phyloP scores from a whole-genome alignment of 2,888 invertebrate genomes.

The Macrophya annulata region DNA sequence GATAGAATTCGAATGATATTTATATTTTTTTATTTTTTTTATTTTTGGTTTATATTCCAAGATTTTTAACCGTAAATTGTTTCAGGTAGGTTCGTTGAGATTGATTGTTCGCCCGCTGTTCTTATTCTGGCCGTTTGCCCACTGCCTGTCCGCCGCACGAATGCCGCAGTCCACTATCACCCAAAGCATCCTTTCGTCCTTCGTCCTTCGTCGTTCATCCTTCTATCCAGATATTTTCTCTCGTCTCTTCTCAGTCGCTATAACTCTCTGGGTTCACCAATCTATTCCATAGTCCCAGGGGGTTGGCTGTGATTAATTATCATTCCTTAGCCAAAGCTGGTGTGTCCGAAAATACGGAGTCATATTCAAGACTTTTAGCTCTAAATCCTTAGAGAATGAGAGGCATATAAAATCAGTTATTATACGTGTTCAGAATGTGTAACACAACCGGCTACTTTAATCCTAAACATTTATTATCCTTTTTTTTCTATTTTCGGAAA shows the following conservation, averaged over 20 bases:
- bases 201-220: conserved; percentile 38
- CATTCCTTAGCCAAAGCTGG: conserved; percentile 20
- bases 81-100: conserved; percentile 36
- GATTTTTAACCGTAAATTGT: conserved; percentile 20
- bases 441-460: neutral
- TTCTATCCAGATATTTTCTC: conserved; percentile 39
- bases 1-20: too few species aligned
- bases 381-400: neutral
- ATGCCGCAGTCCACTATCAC: conserved; percentile 60
- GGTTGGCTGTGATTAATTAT: conserved; percentile 43
- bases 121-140: conserved; percentile 64
- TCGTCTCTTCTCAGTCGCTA: conserved; percentile 41
- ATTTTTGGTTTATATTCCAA: neutral
- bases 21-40: neutral
- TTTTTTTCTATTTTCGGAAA: neutral
- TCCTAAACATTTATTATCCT: neutral
- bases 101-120: conserved; percentile 49
- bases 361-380: conserved; percentile 6
- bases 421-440: neutral
- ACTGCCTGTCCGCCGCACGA: conserved; percentile 58
- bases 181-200: conserved; percentile 56
- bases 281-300: neutral
- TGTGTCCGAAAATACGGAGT: conserved; percentile 3
- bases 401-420: neutral
- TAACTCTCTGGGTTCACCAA: conserved; percentile 47